Evolutionary conservation across 2,888 invertebrate species (phyloP).

Genomic region (Lochmaea crataegi): DNA sequence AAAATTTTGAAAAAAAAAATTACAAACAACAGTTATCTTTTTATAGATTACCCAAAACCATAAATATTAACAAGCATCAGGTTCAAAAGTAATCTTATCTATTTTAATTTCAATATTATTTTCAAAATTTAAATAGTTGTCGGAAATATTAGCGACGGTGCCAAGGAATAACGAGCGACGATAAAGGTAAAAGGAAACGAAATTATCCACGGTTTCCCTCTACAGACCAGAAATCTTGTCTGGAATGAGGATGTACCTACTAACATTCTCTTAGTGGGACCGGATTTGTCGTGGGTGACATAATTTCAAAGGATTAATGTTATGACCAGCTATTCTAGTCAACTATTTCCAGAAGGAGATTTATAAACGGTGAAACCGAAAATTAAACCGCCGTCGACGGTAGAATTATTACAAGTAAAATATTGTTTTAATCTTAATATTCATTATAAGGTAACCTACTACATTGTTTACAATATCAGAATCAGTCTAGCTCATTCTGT

Average conservation of each 20-base stretch:
- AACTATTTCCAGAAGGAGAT: not conserved
- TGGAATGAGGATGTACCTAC: constrained; percentile 12
- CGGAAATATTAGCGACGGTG: not conserved
- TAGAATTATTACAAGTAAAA: no score
- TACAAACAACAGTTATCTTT: no score
- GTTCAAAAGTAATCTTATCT: no score
- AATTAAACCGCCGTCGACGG: not conserved
- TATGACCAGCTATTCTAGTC: not conserved
- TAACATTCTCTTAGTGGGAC: not conserved
- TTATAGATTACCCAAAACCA: no score
- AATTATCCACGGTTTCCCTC: constrained; percentile 21
- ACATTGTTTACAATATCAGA: no score
- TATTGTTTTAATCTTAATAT: no score
- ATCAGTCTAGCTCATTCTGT: no score
- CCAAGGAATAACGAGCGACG: not conserved
- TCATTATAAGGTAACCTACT: no score
- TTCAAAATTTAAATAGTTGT: not conserved
- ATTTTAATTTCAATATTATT: no score
- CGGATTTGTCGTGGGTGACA: constrained; percentile 6
- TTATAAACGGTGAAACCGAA: not conserved
- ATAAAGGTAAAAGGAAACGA: constrained; percentile 23
- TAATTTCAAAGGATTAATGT: constrained; percentile 1
- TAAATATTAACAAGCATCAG: no score
- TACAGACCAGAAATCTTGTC: constrained; percentile 7
- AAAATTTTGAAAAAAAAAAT: no score